Evolutionary conservation across 2,113 vertebrate genomes (phyloP), one percentile per base, ranked within the genome.

Genomic region (Scytalopus superciliaris): DNA sequence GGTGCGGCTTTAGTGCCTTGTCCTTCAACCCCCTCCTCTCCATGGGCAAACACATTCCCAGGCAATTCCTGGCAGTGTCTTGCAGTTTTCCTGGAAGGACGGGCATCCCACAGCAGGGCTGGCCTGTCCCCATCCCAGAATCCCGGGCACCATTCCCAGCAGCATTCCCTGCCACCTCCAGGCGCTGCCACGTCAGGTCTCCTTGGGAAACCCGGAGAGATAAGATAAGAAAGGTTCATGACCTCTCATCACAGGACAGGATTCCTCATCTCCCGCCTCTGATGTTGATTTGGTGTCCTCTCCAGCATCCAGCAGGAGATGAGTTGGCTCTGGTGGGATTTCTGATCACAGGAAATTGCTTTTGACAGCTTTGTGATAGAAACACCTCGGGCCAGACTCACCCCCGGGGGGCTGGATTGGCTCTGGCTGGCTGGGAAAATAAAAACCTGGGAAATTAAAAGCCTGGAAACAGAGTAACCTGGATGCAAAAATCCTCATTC

Each of bases 311-410:
- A 92, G 69, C 81, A 73, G 73, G 27, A 75, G 91, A 92, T 84
- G 81, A 85, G 52, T 75, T 87, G 44, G 53, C 40, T 92, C 91
- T 12, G 0, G 84, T 56, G 91, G 81, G 84, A 91, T 87, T 94
- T 27, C 80, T 1, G 12, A 89, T 87, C 44, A 39, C 84, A 87
- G 85, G 69, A 96, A 94, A 95, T 94, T 53, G 37, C 6, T 55
- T 93, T 72, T 95, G 91, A 94, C 92, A 89, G 84, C 53, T 85
- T 64, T 72, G 86, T 64, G 94, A 94, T 66, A 84, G 74, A 81
- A 96, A 64, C 44, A 56, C 74, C 64, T 68, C 25, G 52, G 73
- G 66, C 45, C 69, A 49, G 74, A 64, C 49, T 85, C 74, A 21
- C 11, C 7, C 21, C 35, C 19, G n/a, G 35, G 77, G 70, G 62